phyloP scores from a whole-genome alignment of 1,140 invertebrate species.

The Schlechtendalia chinensis region DNA sequence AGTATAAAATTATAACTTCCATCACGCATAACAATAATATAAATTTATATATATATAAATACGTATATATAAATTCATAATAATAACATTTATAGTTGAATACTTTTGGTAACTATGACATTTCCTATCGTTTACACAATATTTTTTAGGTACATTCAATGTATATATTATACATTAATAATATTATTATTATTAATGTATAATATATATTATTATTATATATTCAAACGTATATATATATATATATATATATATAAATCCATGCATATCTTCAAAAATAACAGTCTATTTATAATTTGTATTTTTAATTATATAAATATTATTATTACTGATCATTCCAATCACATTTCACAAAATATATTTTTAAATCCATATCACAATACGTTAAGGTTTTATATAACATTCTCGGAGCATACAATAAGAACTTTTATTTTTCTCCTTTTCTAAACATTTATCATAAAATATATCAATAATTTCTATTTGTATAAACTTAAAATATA shows the following conservation, averaged over 20 bases:
- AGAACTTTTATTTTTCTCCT: not conserved
- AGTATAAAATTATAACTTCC: not conserved
- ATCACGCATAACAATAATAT: not conserved
- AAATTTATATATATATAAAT: no score
- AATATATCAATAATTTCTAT: not conserved
- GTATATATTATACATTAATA: no score
- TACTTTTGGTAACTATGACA: conserved; percentile 17
- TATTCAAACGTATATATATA: no score
- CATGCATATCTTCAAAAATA: not conserved
- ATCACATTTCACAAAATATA: no score
- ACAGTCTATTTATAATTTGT: not conserved
- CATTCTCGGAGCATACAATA: not conserved
- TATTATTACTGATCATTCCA: not conserved
- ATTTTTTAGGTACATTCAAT: not conserved
- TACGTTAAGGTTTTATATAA: not conserved
- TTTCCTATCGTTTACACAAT: conserved; percentile 6
- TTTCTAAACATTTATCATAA: not conserved
- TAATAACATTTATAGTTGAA: not conserved
- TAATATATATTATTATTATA: no score
- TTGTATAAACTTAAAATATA: not conserved
- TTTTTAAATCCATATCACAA: not conserved
- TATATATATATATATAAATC: not conserved
- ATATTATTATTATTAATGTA: no score
- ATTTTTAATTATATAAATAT: no score
- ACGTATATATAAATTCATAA: not conserved